phyloP scores from a whole-genome alignment of 1,140 invertebrate genomes.

The Heliconius melpomene region DNA sequence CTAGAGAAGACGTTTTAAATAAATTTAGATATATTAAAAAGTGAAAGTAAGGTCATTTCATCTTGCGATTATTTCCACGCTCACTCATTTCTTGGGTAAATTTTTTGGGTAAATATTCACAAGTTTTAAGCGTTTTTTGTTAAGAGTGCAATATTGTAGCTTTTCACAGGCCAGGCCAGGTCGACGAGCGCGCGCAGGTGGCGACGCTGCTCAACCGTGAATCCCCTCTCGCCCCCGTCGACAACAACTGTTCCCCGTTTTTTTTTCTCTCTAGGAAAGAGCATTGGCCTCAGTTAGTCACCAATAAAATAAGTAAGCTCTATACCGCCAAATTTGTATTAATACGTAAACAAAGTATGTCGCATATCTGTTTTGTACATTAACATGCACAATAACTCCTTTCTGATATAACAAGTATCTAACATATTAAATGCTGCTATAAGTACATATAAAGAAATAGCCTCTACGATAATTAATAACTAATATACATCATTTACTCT shows the following conservation, averaged over 20 bases:
- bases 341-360: not conserved
- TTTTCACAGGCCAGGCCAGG: conserved; percentile 24
- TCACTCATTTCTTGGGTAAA: not conserved
- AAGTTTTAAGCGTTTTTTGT: not conserved
- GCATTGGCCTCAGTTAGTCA: conserved; percentile 55
- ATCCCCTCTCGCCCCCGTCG: conserved; percentile 54
- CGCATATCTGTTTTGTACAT: too few species aligned
- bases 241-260: conserved; percentile 72
- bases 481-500: too few species aligned
- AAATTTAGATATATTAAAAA: not conserved
- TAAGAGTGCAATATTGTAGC: conserved; percentile 25
- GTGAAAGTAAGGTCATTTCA: not conserved
- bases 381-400: too few species aligned
- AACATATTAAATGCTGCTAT: not conserved
- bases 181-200: conserved; percentile 59
- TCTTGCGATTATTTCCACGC: not conserved
- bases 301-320: conserved; percentile 15
- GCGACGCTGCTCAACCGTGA: conserved; percentile 73
- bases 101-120: not conserved
- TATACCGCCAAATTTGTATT: not conserved
- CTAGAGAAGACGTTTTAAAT: not conserved
- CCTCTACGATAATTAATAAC: too few species aligned
- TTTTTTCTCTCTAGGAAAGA: conserved; percentile 65
- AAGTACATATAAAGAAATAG: not conserved
- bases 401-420: too few species aligned